These are phyloP conservation scores for Oreochromis aureus DNA, from an alignment of 2,113 vertebrate species.

Conservation along the genomic window DNA sequence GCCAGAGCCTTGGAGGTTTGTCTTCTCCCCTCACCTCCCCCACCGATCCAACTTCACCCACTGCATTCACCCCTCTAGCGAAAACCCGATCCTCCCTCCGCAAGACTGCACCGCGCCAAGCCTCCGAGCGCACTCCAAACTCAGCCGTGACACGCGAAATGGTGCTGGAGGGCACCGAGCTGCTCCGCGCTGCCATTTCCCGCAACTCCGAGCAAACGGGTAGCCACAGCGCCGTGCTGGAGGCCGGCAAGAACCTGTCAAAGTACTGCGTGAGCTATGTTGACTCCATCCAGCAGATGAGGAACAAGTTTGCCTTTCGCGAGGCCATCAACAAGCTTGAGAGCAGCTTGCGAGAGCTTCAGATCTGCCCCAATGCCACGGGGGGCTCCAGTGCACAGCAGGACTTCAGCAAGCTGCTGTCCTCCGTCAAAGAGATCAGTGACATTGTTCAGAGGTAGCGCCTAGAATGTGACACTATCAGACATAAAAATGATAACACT, in stretches of 20 bases:
- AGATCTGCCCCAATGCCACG: slow-evolving; percentile 86
- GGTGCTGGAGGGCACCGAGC: slow-evolving; percentile 85
- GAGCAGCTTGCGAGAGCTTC: slow-evolving; percentile 88
- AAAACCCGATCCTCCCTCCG: slow-evolving; percentile 87
- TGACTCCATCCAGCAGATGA: slow-evolving; percentile 98
- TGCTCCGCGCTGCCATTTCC: slow-evolving; percentile 82
- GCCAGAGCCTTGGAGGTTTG: slow-evolving; percentile 48
- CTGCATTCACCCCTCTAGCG: slow-evolving; percentile 88
- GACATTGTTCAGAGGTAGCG: slow-evolving; percentile 98
- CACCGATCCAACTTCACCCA: slow-evolving; percentile 69
- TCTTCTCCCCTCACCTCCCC: slow-evolving; percentile 30
- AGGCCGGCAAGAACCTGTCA: slow-evolving; percentile 95
- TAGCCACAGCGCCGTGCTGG: slow-evolving; percentile 90
- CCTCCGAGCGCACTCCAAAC: slow-evolving; percentile 80
- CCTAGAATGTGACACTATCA: neutral
- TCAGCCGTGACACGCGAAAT: slow-evolving; percentile 87
- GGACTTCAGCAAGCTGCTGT: slow-evolving; percentile 96
- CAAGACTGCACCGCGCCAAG: slow-evolving; percentile 84
- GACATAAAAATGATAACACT: slow-evolving; percentile 4
- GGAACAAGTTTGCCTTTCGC: slow-evolving; percentile 95
- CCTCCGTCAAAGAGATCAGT: slow-evolving; percentile 94
- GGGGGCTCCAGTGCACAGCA: slow-evolving; percentile 82
- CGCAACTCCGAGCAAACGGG: slow-evolving; percentile 91
- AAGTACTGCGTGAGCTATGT: slow-evolving; percentile 92
- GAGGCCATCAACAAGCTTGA: slow-evolving; percentile 99